phyloP scores from a whole-genome alignment of 2,797 vertebrate species.

The Galago senegalensis region DNA sequence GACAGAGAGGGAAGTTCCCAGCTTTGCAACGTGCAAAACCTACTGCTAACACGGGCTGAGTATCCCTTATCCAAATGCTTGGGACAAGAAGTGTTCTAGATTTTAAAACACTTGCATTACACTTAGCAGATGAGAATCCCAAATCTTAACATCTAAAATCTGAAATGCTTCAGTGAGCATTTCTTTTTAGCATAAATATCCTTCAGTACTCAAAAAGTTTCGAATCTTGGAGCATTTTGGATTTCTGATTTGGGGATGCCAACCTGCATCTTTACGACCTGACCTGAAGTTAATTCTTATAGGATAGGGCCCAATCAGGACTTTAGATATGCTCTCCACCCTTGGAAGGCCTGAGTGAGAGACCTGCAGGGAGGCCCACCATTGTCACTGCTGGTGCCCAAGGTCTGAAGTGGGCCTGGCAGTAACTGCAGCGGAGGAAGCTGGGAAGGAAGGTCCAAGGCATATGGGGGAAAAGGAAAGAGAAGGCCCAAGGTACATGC shows the following conservation, averaged over 20 bases:
- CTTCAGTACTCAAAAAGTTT: neutral
- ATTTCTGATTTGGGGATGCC: neutral
- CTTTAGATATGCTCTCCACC: neutral
- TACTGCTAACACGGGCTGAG: neutral
- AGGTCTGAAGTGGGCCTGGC: neutral
- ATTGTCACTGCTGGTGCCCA: neutral
- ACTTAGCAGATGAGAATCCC: neutral
- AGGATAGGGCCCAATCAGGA: neutral
- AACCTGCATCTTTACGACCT: neutral
- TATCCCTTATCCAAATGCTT: neutral
- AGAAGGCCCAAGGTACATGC: neutral
- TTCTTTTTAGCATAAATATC: neutral
- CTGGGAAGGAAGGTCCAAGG: neutral
- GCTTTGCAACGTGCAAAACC: constrained; percentile 58
- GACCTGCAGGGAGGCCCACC: neutral
- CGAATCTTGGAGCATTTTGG: neutral
- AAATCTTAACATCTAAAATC: neutral
- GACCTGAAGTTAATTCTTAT: neutral
- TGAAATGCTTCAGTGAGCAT: neutral
- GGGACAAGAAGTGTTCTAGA: neutral
- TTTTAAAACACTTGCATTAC: neutral
- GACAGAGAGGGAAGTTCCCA: neutral
- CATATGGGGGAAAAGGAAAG: neutral
- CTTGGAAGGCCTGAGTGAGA: neutral
- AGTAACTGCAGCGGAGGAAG: neutral